These are phyloP conservation scores for Chrysemys picta DNA, from an alignment of 2,113 vertebrate genomes.

Conservation along the genomic window DNA sequence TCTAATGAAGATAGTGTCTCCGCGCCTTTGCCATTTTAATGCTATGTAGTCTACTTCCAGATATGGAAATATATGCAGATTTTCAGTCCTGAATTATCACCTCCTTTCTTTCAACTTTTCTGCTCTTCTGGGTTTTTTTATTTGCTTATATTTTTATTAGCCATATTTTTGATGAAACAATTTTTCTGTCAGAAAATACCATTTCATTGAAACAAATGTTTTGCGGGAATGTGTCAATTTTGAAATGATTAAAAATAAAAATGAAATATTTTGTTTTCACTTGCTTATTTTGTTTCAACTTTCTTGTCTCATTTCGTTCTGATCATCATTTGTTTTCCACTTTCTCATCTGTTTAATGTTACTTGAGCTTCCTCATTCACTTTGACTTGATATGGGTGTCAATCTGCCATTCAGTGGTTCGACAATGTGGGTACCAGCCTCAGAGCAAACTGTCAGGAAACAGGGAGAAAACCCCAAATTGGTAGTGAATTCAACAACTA, in stretches of 20 bases:
- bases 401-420: not conserved
- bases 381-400: not conserved
- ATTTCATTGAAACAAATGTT: not conserved
- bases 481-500: not conserved
- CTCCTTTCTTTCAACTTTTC: not conserved
- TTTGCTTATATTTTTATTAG: not conserved
- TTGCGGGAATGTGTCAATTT: not conserved
- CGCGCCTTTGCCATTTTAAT: not conserved
- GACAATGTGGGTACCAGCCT: not conserved
- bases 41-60: not conserved
- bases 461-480: not conserved
- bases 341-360: not conserved
- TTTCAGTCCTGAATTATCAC: not conserved
- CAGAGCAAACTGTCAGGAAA: not conserved
- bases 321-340: rapidly evolving
- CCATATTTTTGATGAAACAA: not conserved
- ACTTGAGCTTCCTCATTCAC: not conserved
- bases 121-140: not conserved
- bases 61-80: not conserved
- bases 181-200: not conserved
- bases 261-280: rapidly evolving
- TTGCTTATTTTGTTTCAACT: not conserved
- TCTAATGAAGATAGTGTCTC: not conserved
- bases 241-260: not conserved
- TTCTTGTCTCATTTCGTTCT: rapidly evolving